Conservation (phyloP, 1,140 invertebrate species). For the Ephestia elutella region DNA sequence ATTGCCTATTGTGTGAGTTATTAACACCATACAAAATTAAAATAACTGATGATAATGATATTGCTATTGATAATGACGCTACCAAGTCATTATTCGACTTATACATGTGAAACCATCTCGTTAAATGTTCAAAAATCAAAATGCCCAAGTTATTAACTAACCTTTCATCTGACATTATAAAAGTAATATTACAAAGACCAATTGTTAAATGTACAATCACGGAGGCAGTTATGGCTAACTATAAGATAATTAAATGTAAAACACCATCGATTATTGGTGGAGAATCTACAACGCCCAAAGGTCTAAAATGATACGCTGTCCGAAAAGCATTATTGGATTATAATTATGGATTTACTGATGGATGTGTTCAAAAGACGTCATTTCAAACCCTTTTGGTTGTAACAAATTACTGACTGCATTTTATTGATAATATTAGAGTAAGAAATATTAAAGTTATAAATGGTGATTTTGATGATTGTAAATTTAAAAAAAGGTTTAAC, state of each 20-base stretch:
- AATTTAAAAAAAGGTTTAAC: not conserved
- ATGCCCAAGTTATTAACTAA: not conserved
- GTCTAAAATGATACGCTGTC: conserved; percentile 19
- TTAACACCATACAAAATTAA: not conserved
- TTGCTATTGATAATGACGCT: not conserved
- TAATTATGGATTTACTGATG: conserved; percentile 19
- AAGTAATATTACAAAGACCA: not conserved
- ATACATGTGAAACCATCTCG: conserved; percentile 9
- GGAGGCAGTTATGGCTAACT: conserved; percentile 4
- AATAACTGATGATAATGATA: conserved; percentile 2
- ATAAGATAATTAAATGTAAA: conserved; percentile 25
- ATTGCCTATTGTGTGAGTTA: not conserved
- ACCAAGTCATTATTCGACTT: not conserved
- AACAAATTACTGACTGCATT: conserved; percentile 7
- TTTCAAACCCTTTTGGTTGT: conserved; percentile 8
- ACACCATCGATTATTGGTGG: conserved; percentile 19
- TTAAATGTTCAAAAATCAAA: not conserved
- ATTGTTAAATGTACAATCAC: conserved; percentile 9
- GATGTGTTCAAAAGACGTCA: conserved; percentile 8
- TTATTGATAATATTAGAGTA: conserved; percentile 8
- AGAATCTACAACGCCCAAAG: conserved; percentile 4
- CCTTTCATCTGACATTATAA: conserved; percentile 4
- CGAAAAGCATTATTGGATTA: conserved; percentile 9
- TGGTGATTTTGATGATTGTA: not conserved
- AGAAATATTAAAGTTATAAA: not conserved